A percentile compares a stretch with the other conserved stretches of the same genome.
These are phyloP conservation scores for Drosophila gunungcola DNA, from an alignment of 1,140 invertebrate species.

Conservation along the genomic window DNA sequence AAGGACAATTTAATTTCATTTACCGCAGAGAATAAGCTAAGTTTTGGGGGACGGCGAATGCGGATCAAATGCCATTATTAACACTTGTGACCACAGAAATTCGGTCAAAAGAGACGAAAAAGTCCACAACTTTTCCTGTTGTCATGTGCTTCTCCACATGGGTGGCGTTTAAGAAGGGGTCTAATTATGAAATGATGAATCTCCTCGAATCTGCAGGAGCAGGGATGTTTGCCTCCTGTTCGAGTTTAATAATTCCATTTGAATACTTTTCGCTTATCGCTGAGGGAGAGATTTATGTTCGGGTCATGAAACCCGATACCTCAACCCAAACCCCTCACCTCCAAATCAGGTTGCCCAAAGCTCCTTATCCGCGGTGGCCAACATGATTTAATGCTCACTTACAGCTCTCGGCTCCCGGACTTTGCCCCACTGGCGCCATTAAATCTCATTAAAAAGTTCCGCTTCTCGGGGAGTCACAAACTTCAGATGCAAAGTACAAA, in stretches of 20 bases:
- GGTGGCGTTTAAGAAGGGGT: slow-evolving; percentile 25
- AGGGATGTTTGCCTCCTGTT: not conserved
- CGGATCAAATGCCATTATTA: slow-evolving; percentile 73
- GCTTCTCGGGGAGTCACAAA: slow-evolving; percentile 9
- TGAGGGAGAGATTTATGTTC: slow-evolving; percentile 75
- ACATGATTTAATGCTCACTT: slow-evolving; percentile 80
- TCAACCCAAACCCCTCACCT: not conserved
- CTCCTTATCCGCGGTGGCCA: slow-evolving; percentile 65
- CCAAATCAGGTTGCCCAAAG: slow-evolving; percentile 22
- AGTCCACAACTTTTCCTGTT: slow-evolving; percentile 19
- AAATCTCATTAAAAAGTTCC: slow-evolving; percentile 80
- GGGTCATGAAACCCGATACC: slow-evolving; percentile 71
- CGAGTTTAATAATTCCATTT: slow-evolving; percentile 76
- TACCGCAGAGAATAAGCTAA: slow-evolving; percentile 44
- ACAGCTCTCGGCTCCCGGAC: slow-evolving; percentile 54
- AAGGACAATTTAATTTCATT: slow-evolving; percentile 83
- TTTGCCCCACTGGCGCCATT: slow-evolving; percentile 72
- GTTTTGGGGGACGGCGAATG: slow-evolving; percentile 14
- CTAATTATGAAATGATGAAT: slow-evolving; percentile 80
- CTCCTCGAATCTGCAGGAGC: slow-evolving; percentile 26
- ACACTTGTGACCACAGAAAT: slow-evolving; percentile 79
- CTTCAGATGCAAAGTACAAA: slow-evolving; percentile 69
- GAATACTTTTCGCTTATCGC: slow-evolving; percentile 78
- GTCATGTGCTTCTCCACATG: slow-evolving; percentile 36
- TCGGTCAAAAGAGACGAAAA: slow-evolving; percentile 60